Conservation (phyloP, 2,797 vertebrate genomes). For the Coreius guichenoti region DNA sequence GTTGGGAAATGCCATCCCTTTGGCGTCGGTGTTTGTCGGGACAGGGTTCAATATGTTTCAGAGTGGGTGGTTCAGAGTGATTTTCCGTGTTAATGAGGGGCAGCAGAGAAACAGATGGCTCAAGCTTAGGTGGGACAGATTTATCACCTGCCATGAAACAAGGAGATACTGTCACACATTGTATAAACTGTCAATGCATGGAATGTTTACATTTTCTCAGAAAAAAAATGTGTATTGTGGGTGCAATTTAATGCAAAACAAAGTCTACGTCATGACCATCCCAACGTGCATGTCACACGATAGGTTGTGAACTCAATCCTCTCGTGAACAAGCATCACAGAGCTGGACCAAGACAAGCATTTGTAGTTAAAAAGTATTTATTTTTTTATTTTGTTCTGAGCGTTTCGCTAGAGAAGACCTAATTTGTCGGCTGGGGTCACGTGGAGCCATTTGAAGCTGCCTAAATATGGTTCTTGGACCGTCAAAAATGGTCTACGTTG, state of each 20-base stretch:
- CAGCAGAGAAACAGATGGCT: conserved; percentile 93
- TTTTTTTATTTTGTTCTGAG: too few relatives aligned
- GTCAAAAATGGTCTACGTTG: too few relatives aligned
- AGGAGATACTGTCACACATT: background rate
- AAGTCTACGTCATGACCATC: background rate
- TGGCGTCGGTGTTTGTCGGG: conserved; percentile 84
- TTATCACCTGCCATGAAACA: conserved; percentile 84
- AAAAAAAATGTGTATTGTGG: background rate
- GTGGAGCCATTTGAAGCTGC: too few relatives aligned
- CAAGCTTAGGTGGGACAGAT: conserved; percentile 96
- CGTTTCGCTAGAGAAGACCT: too few relatives aligned
- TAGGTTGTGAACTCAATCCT: background rate
- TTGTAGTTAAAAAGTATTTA: too few relatives aligned
- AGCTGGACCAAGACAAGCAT: too few relatives aligned
- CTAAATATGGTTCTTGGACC: too few relatives aligned
- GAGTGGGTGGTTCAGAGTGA: conserved; percentile 93
- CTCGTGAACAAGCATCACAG: background rate
- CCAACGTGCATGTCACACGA: background rate
- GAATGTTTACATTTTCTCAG: background rate
- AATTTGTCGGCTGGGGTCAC: too few relatives aligned
- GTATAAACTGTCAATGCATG: background rate
- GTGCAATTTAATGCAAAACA: too few relatives aligned
- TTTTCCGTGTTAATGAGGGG: conserved; percentile 89
- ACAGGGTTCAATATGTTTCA: conserved; percentile 90
- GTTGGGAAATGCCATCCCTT: conserved; percentile 83